Evolutionary conservation across 1,140 invertebrate genomes (phyloP).

Genomic region (Drosophila nigrodunni): DNA sequence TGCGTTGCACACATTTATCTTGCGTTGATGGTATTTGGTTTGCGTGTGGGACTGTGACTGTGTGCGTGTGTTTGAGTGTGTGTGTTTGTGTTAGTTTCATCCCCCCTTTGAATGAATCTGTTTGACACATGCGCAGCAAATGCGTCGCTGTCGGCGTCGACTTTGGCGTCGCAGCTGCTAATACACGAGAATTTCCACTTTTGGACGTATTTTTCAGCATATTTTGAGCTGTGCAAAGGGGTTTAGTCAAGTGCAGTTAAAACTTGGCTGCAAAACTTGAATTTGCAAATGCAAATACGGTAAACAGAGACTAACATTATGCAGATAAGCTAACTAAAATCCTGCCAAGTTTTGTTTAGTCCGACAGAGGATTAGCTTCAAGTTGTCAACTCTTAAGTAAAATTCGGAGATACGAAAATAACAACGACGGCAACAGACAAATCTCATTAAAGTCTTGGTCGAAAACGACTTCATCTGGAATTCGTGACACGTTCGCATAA

Average conservation of each 20-base stretch:
- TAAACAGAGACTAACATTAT: slow-evolving; percentile 16
- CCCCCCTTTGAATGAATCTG: slow-evolving; percentile 5
- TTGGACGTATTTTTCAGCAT: slow-evolving; percentile 2
- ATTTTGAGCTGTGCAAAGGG: slow-evolving; percentile 12
- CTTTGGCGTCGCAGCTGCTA: slow-evolving; percentile 37
- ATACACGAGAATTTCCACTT: slow-evolving; percentile 11
- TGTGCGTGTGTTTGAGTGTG: slow-evolving; percentile 14
- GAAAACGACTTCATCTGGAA: slow-evolving; percentile 52
- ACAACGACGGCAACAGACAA: neutral
- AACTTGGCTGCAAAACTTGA: slow-evolving; percentile 58
- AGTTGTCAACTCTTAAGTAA: neutral
- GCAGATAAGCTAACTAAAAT: slow-evolving; percentile 22
- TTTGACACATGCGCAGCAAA: slow-evolving; percentile 33
- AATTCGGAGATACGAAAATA: slow-evolving; percentile 15
- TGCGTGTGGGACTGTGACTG: neutral
- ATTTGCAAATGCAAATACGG: slow-evolving; percentile 55
- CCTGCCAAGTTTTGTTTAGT: neutral
- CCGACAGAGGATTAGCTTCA: slow-evolving; percentile 6
- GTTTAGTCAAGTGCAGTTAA: slow-evolving; percentile 70
- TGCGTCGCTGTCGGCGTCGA: slow-evolving; percentile 20
- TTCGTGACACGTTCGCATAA: slow-evolving; percentile 74
- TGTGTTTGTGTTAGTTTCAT: slow-evolving; percentile 30
- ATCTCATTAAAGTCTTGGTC: slow-evolving; percentile 16
- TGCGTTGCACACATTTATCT: slow-evolving; percentile 34
- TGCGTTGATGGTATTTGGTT: neutral